Percentiles rank a stretch among this genome's conserved stretches.
These are phyloP conservation scores for Alces alces DNA, from an alignment of 2,113 vertebrate genomes.

Conservation along the genomic window DNA sequence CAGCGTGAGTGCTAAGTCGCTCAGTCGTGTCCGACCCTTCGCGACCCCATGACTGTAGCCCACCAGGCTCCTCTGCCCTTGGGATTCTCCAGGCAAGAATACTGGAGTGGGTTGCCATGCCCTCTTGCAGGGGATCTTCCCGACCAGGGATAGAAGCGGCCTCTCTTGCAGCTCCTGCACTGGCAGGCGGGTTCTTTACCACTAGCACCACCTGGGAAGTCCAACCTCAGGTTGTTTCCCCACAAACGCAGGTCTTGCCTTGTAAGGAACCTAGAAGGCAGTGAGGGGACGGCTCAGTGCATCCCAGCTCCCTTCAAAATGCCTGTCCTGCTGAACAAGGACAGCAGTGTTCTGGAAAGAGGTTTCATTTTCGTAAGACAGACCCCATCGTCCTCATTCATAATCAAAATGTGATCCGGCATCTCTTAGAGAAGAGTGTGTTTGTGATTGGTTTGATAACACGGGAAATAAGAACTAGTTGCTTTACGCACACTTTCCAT, in stretches of 20 bases:
- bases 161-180: accelerated
- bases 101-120: background rate
- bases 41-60: background rate
- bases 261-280: background rate
- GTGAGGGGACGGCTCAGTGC: background rate
- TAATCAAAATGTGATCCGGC: background rate
- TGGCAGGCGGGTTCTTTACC: background rate
- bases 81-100: background rate
- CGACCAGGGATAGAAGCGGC: background rate
- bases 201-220: background rate
- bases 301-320: background rate
- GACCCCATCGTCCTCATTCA: background rate
- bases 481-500: background rate
- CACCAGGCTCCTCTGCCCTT: background rate
- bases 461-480: accelerated
- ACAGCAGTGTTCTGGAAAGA: background rate
- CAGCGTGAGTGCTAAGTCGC: accelerated
- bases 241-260: background rate
- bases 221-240: background rate
- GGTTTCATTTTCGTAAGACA: background rate
- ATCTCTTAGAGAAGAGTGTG: background rate
- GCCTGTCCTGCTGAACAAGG: too few relatives aligned
- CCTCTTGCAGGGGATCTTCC: background rate
- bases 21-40: background rate
- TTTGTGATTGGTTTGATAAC: background rate